Evolutionary conservation across 1,140 invertebrate genomes (phyloP), one percentile per base, ranked within the genome.

Genomic region (Neodiprion virginianus): DNA sequence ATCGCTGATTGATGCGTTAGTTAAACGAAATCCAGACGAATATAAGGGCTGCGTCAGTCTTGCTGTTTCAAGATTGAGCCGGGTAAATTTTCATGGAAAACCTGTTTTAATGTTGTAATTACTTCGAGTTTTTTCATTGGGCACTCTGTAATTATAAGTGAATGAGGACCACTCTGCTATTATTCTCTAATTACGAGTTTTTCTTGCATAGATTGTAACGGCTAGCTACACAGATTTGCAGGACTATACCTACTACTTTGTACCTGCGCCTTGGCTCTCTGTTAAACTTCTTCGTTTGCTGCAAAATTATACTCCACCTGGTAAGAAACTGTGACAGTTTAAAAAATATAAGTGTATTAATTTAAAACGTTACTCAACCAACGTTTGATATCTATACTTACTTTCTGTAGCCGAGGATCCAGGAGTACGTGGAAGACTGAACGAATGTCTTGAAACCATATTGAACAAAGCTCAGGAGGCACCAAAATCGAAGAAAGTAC

Each of bases 201-300:
- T 76, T 84, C 86, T 86, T 74, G 2, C 89, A 7, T 65, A 97
- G 92, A 99, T 99, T 90, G 97, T 99, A 0, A 99, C 97, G 75
- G 96, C 97, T 69, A 99, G 97, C 84, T 99, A 99, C 84, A 99
- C 97, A 81, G 98, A 99, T 90, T 90, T 99, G 72, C 98, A 99
- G 90, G 99, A 99, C 89, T 99, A 99, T 86, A 99, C 99, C 0
- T 99, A 99, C 88, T 99, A 99, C 85, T 99, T 99, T 92, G 98
- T 99, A 53, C 98, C 99, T 75, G 99, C 99, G 48, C 99, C 99
- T 12, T 99, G 99, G 99, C 91, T 99, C 1, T 99, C 98, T 72
- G 98, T 99, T 5, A 99, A 99, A 90, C 89, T 99, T 69, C 90
- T 99, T 73, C 91, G 98, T 79, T 91, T 99, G 72, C 89, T 99